A percentile compares a stretch with the other conserved stretches of the same genome.
Evolutionary conservation across 2,797 vertebrate species (phyloP).

Genomic region (Spheniscus humboldti): DNA sequence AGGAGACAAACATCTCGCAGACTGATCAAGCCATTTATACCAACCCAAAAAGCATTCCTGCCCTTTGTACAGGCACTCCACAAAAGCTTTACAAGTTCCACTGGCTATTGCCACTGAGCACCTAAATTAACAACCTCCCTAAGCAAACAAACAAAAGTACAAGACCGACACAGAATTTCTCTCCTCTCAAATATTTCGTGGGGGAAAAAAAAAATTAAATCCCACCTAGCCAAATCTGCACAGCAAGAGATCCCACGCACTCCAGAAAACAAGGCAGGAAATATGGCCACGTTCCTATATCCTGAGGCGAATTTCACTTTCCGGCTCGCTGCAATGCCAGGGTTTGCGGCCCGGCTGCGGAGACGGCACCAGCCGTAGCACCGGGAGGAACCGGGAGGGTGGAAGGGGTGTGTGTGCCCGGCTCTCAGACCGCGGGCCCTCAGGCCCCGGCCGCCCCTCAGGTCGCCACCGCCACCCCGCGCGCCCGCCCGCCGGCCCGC

Average conservation of each 20-base stretch:
- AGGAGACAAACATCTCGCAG: background rate
- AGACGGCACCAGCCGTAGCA: no score
- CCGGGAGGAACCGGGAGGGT: no score
- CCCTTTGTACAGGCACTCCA: background rate
- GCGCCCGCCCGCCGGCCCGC: no score
- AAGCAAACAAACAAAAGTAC: background rate
- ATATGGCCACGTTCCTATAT: accelerated
- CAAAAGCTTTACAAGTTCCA: background rate
- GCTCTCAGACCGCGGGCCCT: background rate
- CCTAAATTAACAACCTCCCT: background rate
- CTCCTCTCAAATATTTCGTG: background rate
- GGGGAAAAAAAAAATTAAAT: background rate
- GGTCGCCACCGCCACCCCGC: no score
- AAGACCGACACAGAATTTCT: background rate
- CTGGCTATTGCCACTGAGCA: background rate
- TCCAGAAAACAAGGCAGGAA: background rate
- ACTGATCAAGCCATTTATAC: background rate
- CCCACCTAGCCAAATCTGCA: background rate
- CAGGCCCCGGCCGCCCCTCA: background rate
- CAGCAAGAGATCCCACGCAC: background rate
- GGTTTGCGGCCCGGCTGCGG: background rate
- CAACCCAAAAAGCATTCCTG: background rate
- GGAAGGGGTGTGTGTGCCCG: no score
- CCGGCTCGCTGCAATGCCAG: background rate
- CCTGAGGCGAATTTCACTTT: background rate